Evolutionary conservation across 2,797 vertebrate species (phyloP), one percentile per base, ranked within the genome.

Genomic region (Anomalospiza imberbis): DNA sequence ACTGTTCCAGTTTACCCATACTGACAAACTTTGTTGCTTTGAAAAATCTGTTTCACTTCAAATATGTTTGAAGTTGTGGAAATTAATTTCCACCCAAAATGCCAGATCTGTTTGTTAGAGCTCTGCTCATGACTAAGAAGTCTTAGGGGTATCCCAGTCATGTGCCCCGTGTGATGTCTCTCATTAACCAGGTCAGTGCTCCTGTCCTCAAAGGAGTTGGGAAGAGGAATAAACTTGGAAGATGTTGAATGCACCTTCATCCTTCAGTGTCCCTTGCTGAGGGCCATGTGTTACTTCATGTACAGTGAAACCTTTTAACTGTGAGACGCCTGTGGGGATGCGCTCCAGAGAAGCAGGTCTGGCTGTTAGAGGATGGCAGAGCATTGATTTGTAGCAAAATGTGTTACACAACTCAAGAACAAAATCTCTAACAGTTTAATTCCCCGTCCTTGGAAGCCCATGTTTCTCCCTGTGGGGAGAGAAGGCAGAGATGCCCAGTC

Each of bases 271-370:
- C 20, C 28, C 45, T 71, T 28, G 44, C 57, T 62, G 58, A 42
- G 67, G 26, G 3, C 1, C 32, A 5, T 3, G 2, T 1, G 3
- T 55, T 44, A 20, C 40, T 75, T 51, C 13, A 32, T 0, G 0
- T 5, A 3, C 4, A 14, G 19, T 16, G 26, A 34, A 53, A 25
- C 32, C 36, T 79, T 58, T 38, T 11, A 21, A 8, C 36, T 40
- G 2, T 48, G 58, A 36, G 47, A 54, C 15, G 4, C 36, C 32
- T 36, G 9, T 62, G 21, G 19, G 48, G 34, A 8, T 28, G n/a
- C 17, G 11, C 17, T 62, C 25, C 29, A 22, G 53, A 65, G n/a
- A 60, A 3, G 3, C 2, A 1, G 7, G 1, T 38, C 28, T 77
- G 58, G 26, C 5, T 8, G 1, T 24, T 4, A 13, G 26, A 57